These are phyloP conservation scores for Nezara viridula DNA, from an alignment of 2,888 invertebrate genomes.

Conservation along the genomic window DNA sequence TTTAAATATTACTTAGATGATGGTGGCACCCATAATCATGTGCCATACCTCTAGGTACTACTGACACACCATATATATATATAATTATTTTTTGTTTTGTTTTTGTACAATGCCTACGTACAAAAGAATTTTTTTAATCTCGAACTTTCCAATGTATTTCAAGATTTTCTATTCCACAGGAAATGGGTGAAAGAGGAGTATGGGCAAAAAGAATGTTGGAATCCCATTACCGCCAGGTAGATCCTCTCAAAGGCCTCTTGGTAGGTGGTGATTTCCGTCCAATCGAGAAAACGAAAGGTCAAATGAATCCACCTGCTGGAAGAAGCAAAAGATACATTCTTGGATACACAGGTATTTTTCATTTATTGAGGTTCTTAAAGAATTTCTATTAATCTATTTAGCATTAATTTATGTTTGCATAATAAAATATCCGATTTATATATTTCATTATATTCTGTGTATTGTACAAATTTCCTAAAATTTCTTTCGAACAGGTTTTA, in stretches of 20 bases:
- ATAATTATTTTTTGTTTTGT: no score
- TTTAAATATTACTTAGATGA: no score
- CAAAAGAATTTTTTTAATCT: background rate
- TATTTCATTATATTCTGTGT: background rate
- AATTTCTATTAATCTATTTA: background rate
- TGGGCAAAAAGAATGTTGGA: slow-evolving; percentile 68
- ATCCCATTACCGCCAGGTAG: slow-evolving; percentile 66
- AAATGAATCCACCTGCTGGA: slow-evolving; percentile 69
- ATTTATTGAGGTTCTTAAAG: background rate
- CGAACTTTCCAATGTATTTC: background rate
- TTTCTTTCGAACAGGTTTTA: slow-evolving; percentile 70
- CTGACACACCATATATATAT: background rate
- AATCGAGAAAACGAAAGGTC: slow-evolving; percentile 67
- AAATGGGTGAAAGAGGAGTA: slow-evolving; percentile 70
- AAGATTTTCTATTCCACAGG: slow-evolving; percentile 67
- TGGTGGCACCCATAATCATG: no score
- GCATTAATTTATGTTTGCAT: background rate
- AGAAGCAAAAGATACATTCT: slow-evolving; percentile 75
- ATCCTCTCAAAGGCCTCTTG: slow-evolving; percentile 63
- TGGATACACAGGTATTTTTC: slow-evolving; percentile 76
- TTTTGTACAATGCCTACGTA: no score
- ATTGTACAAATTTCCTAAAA: slow-evolving; percentile 30
- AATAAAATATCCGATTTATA: background rate
- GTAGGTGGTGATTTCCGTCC: slow-evolving; percentile 61
- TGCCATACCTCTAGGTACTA: background rate